phyloP scores from a whole-genome alignment of 2,888 invertebrate genomes.

The Willowsia nigromaculata region DNA sequence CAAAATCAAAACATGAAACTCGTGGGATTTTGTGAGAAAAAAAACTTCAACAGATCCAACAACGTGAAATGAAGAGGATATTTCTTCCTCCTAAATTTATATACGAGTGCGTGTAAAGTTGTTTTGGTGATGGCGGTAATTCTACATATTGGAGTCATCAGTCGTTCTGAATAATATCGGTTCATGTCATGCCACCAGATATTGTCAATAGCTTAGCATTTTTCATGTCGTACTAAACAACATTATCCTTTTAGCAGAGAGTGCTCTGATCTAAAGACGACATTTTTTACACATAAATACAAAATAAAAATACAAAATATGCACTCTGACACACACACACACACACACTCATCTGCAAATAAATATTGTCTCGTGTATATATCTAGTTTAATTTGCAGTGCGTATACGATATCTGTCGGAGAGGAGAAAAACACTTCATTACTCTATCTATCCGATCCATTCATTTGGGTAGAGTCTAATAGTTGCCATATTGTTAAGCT shows the following conservation, averaged over 20 bases:
- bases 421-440: constrained; percentile 30
- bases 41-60: constrained; percentile 34
- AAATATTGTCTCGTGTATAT: not conserved
- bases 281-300: constrained; percentile 29
- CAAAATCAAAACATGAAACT: constrained; percentile 73
- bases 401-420: constrained; percentile 34
- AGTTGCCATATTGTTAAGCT: not conserved
- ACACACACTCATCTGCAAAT: not conserved
- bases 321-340: not conserved
- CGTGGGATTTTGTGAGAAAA: constrained; percentile 64
- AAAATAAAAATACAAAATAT: not conserved
- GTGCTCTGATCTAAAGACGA: constrained; percentile 39
- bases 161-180: constrained; percentile 69
- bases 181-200: constrained; percentile 67
- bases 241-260: constrained; percentile 68
- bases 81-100: constrained; percentile 12
- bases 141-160: constrained; percentile 71
- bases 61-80: constrained; percentile 35
- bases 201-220: constrained; percentile 72
- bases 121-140: not conserved
- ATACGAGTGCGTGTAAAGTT: constrained; percentile 33
- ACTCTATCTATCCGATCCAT: constrained; percentile 22
- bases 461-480: not conserved
- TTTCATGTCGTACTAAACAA: constrained; percentile 71
- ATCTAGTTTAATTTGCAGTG: constrained; percentile 35